phyloP scores from a whole-genome alignment of 2,888 invertebrate species.

The Oscheius onirici region DNA sequence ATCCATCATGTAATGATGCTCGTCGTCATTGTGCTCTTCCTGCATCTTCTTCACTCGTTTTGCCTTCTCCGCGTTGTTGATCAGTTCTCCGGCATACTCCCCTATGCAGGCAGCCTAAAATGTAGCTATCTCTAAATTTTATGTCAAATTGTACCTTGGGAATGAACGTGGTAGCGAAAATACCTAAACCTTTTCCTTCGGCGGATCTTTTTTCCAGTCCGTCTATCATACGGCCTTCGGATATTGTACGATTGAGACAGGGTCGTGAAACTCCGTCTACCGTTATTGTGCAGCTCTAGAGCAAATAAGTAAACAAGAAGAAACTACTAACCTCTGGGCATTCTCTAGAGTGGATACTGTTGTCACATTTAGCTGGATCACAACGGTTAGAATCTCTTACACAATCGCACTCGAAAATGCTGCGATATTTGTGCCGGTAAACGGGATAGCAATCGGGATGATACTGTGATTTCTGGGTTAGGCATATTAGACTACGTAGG shows the following conservation, averaged over 20 bases:
- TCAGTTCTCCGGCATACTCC: slow-evolving; percentile 38
- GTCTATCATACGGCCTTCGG: background rate
- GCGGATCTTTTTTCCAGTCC: background rate
- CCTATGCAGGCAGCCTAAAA: slow-evolving; percentile 26
- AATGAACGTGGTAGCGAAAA: slow-evolving; percentile 20
- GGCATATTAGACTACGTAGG: no score
- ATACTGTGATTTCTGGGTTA: no score
- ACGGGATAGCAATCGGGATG: no score
- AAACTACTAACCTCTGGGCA: slow-evolving; percentile 24
- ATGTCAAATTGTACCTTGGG: slow-evolving; percentile 2
- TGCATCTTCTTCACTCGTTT: slow-evolving; percentile 8
- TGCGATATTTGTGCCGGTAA: no score
- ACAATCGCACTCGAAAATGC: no score
- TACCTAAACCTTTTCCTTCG: slow-evolving; percentile 16
- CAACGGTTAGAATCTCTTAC: no score
- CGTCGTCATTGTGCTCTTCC: slow-evolving; percentile 17
- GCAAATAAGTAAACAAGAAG: background rate
- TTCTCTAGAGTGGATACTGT: background rate
- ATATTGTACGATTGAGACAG: slow-evolving; percentile 21
- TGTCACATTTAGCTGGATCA: no score
- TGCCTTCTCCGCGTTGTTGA: slow-evolving; percentile 3
- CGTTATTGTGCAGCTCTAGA: background rate
- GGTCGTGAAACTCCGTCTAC: background rate
- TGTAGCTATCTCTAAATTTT: background rate
- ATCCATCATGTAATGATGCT: slow-evolving; percentile 37